Conservation (phyloP, 1,140 invertebrate genomes). For the Drosophila lowei region DNA sequence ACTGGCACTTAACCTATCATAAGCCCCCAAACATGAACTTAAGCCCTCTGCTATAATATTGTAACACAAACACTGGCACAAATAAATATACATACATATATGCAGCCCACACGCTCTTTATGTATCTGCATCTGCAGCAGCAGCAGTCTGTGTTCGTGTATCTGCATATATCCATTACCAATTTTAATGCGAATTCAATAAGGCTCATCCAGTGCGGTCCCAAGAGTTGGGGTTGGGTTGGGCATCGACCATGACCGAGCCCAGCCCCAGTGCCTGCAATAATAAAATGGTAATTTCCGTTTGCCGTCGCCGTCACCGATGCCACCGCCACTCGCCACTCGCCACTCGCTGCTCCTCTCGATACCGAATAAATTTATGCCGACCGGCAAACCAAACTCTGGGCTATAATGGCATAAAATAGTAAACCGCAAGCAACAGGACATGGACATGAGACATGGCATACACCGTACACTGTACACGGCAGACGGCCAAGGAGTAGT, state of each 20-base stretch:
- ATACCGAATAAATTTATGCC: conserved; percentile 71
- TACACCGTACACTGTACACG: conserved; percentile 10
- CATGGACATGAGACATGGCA: conserved; percentile 16
- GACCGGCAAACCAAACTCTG: conserved; percentile 64
- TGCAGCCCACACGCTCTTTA: conserved; percentile 13
- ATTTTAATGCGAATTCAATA: conserved; percentile 80
- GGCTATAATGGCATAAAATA: conserved; percentile 72
- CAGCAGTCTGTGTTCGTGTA: conserved; percentile 42
- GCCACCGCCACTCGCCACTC: too few relatives aligned
- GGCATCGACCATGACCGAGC: conserved; percentile 10
- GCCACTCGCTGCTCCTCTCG: conserved; percentile 12
- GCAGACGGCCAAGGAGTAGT: conserved; percentile 5
- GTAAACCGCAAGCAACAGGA: conserved; percentile 65
- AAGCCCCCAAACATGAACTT: conserved; percentile 44
- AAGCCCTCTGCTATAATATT: conserved; percentile 32
- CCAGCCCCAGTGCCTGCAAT: conserved; percentile 51
- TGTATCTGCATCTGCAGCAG: conserved; percentile 42
- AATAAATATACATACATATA: conserved; percentile 36
- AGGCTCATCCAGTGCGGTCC: conserved; percentile 40
- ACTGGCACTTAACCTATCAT: conserved; percentile 60
- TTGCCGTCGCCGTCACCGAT: conserved; percentile 27
- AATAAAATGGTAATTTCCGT: conserved; percentile 81
- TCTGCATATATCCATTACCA: conserved; percentile 76
- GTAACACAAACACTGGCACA: conserved; percentile 37
- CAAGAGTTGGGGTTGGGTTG: not conserved